phyloP scores from a whole-genome alignment of 2,113 vertebrate genomes.

The Myotis davidii region DNA sequence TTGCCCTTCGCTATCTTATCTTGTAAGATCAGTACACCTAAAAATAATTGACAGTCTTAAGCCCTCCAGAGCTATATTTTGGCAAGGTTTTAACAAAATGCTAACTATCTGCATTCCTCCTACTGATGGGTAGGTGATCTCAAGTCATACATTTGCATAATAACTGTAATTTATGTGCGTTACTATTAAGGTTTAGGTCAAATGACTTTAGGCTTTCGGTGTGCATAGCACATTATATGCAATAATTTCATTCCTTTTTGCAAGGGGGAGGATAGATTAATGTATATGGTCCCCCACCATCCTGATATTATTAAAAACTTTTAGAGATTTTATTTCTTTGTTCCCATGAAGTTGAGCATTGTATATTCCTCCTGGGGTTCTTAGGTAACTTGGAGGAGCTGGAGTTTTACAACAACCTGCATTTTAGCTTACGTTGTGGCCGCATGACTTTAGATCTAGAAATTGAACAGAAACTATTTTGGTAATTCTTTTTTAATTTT shows the following conservation, averaged over 20 bases:
- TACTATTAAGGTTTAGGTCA: conserved; percentile 70
- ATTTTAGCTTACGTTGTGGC: conserved; percentile 55
- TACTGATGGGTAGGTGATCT: conserved; percentile 70
- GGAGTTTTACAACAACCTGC: conserved; percentile 25
- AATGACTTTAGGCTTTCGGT: conserved; percentile 63
- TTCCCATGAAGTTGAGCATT: conserved; percentile 60
- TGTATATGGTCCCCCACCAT: conserved; percentile 13
- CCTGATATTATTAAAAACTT: conserved; percentile 68
- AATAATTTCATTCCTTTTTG: conserved; percentile 57
- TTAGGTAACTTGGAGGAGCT: conserved; percentile 44
- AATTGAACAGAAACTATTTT: conserved; percentile 65
- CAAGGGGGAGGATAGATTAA: conserved; percentile 54
- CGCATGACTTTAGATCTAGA: background rate
- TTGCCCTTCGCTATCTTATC: conserved; percentile 53
- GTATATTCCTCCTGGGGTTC: conserved; percentile 48
- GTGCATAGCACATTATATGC: background rate
- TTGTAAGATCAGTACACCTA: conserved; percentile 64
- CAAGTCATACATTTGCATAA: conserved; percentile 74
- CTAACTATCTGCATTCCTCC: conserved; percentile 67
- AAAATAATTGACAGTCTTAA: conserved; percentile 73
- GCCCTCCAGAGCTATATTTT: conserved; percentile 70
- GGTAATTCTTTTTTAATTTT: no score
- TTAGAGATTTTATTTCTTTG: conserved; percentile 64
- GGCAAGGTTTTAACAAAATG: conserved; percentile 72
- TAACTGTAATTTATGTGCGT: conserved; percentile 75